Conservation (phyloP, 2,797 vertebrate species). For the Semaprochilodus insignis region DNA sequence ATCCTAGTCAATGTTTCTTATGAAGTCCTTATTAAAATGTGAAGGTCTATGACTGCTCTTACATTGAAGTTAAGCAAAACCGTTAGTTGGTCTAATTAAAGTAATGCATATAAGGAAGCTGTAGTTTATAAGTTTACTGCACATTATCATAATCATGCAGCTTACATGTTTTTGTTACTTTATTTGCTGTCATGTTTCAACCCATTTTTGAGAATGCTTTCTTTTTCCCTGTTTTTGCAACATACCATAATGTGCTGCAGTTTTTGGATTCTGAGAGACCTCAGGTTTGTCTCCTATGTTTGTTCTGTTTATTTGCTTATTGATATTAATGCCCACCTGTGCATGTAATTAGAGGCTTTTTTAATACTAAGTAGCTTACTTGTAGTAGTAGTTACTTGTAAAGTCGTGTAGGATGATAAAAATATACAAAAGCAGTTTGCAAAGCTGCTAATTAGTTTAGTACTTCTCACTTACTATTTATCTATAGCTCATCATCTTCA, state of each 20-base stretch:
- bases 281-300: constrained; percentile 6
- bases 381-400: not conserved
- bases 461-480: not conserved
- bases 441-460: not conserved
- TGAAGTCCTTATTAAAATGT: no score
- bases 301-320: not conserved
- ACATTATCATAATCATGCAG: not conserved
- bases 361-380: not conserved
- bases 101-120: no score
- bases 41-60: no score
- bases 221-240: not conserved
- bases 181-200: not conserved
- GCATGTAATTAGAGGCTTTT: not conserved
- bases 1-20: no score
- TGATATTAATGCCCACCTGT: not conserved
- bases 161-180: not conserved
- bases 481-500: not conserved
- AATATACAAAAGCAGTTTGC: not conserved
- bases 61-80: no score
- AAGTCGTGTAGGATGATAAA: not conserved
- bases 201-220: not conserved
- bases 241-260: constrained; percentile 2
- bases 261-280: constrained; percentile 18
- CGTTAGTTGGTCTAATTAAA: no score
- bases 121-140: not conserved